Base-by-base conservation (phyloP, 1,140 invertebrate genomes). In the Drosophila azteca region DNA sequence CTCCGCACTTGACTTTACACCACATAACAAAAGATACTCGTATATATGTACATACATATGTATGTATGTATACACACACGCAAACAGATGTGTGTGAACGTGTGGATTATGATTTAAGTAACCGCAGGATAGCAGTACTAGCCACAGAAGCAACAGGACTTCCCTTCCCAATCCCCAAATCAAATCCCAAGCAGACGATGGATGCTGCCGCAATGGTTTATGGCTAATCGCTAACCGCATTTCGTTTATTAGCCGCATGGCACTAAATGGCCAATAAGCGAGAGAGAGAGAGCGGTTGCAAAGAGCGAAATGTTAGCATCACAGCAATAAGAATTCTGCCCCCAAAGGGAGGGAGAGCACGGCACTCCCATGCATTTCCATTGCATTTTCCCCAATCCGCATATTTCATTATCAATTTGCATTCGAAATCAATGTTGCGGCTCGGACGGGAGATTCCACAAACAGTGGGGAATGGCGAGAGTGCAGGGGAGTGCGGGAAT, bases 331-430 rank as follows among this genome's bases (percentile, higher is more conserved):
- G 64, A 69, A 69, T 44, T 26, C 26, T 8, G n/a, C 26, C 45
- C 6, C 9, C 35, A 39, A 45, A 13, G 64, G 15, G 3, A 39
- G 35, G 11, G n/a, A n/a, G n/a, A 7, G 29, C 29, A 8, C 29
- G 11, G 35, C 35, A 39, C 3, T 13, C 35, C 35, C 35, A 5
- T 39, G 35, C 35, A 13, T 39, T 39, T 49, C 5, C 26, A 15
- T 39, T 58, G 65, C 64, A 41, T 70, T 69, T 58, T 41, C 35
- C 35, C 35, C 63, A 20, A 58, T 50, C 35, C 44, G 52, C 51
- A 70, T 70, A 69, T 70, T 69, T 70, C 65, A 58, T 70, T 70
- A 70, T 70, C 65, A 50, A 69, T 70, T 69, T 58, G 67, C 67
- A 69, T 69, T 58, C 24, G 52, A 29, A 69, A 43, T 69, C 67